Base-by-base conservation (phyloP, 1,140 invertebrate genomes). In the Drosophila baimaii region DNA sequence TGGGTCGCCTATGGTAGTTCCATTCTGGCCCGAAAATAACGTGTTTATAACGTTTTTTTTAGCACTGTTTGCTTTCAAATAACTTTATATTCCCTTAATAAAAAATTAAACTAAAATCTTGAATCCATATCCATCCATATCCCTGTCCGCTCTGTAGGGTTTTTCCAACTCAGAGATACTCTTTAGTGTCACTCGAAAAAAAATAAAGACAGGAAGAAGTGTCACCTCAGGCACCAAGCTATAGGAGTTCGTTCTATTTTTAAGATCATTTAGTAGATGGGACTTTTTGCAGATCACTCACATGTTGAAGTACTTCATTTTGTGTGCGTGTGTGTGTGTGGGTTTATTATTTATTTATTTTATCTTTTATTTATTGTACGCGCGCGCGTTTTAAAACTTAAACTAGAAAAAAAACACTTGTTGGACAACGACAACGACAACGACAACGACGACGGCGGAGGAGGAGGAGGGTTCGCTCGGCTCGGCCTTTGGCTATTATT, bases 241-340 rank as follows among this genome's bases (percentile, higher is more conserved):
- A 15, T 27, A 15, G 7, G 15, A 15, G 15, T 37, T 15, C 0
- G 25, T 23, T 25, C 7, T 33, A 68, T 59, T 35, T 35, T 44
- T 41, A 69, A 44, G 46, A 31, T 52, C n/a, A 15, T 49, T n/a
- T n/a, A 41, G 5, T 8, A 47, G 44, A 29, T 41, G 23, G 25
- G 6, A 44, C 21, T 44, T 41, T 43, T 61, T n/a, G 35, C 59
- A 19, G 49, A 19, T 70, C 90, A 91, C 90, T 91, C 90, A 91
- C 90, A 91, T 91, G 80, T 91, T 90, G 52, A 91, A 91, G 90
- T 79, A 91, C 79, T 91, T 91, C 90, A 91, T 91, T 90, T 91
- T 91, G 65, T 81, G 39, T 54, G 17, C 63, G 23, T 70, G n/a
- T 77, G 55, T 82, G 37, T 68, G 66, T 70, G 43, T 78, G 33